Percentiles rank a stretch among this genome's conserved stretches.
phyloP scores from a whole-genome alignment of 2,113 vertebrate species.

The Tapirus terrestris region DNA sequence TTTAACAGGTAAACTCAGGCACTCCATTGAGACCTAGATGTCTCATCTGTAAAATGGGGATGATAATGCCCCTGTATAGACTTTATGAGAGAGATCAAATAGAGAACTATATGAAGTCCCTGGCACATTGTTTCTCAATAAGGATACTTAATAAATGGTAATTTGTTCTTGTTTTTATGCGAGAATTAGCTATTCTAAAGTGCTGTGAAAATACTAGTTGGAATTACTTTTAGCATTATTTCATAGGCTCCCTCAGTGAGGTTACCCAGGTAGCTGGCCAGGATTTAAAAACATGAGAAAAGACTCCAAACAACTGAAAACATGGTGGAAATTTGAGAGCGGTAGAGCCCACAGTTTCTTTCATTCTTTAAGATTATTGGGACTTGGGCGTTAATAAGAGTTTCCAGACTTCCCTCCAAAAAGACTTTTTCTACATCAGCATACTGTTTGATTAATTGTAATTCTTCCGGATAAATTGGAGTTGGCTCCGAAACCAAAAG shows the following conservation, averaged over 20 bases:
- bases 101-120: background rate
- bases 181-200: slow-evolving; percentile 8
- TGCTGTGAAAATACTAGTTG: background rate
- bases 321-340: background rate
- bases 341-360: background rate
- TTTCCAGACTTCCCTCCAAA: background rate
- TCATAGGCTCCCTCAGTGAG: background rate
- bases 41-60: background rate
- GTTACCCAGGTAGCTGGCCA: background rate
- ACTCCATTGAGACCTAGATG: background rate
- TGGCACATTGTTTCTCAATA: slow-evolving; percentile 27
- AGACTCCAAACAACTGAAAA: background rate
- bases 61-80: background rate
- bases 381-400: background rate
- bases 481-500: slow-evolving; percentile 19
- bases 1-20: background rate
- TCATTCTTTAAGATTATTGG: slow-evolving; percentile 13
- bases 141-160: slow-evolving; percentile 3
- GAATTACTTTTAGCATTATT: slow-evolving; percentile 4
- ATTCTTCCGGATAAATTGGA: slow-evolving; percentile 23
- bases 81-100: background rate
- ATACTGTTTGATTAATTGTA: background rate
- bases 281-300: background rate
- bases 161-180: slow-evolving; percentile 26
- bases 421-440: background rate